phyloP scores from a whole-genome alignment of 2,888 invertebrate genomes.

The Dilophus febrilis region DNA sequence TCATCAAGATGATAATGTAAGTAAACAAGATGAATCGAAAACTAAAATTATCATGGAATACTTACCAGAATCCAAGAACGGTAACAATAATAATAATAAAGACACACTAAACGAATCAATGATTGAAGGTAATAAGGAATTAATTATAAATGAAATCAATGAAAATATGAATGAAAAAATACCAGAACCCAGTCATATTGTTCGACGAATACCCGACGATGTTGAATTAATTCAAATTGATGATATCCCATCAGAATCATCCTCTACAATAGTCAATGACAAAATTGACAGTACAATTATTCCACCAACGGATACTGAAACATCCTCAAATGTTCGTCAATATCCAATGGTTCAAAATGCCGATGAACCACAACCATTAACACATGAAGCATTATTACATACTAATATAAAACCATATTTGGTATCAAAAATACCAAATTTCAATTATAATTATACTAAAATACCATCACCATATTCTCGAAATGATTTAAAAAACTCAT shows the following conservation, averaged over 20 bases:
- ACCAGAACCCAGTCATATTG: neutral
- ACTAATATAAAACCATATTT: no score
- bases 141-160: neutral
- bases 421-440: no score
- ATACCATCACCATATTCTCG: neutral
- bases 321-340: neutral
- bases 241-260: neutral
- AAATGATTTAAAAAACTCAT: neutral
- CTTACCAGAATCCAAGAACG: neutral
- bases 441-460: no score
- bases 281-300: neutral
- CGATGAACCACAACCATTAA: neutral
- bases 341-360: neutral
- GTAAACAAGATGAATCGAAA: no score
- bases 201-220: constrained; percentile 22
- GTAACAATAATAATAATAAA: neutral
- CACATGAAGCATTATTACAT: no score
- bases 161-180: neutral
- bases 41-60: no score
- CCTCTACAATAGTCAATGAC: neutral
- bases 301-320: neutral
- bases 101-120: neutral
- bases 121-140: neutral
- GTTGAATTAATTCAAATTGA: constrained; percentile 20
- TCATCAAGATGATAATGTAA: no score